Conservation (phyloP, 2,888 invertebrate genomes). For the Cyclophora albipunctata region DNA sequence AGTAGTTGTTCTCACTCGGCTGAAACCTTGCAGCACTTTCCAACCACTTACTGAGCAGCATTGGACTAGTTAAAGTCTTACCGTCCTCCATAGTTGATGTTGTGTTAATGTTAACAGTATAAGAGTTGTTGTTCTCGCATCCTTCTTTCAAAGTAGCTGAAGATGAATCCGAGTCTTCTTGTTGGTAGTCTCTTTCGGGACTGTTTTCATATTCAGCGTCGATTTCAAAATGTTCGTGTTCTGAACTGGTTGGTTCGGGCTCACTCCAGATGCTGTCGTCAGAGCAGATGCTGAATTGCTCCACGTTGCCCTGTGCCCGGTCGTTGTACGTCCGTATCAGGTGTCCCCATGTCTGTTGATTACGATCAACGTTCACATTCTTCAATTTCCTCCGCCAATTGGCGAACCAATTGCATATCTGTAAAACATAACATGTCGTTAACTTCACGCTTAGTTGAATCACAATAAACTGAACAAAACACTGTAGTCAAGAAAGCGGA, state of each 20-base stretch:
- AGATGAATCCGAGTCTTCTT: slow-evolving; percentile 48
- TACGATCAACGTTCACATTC: slow-evolving; percentile 81
- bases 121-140: slow-evolving; percentile 55
- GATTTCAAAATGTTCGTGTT: slow-evolving; percentile 36
- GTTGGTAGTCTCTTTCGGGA: slow-evolving; percentile 43
- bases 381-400: slow-evolving; percentile 87
- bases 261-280: slow-evolving; percentile 88
- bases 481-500: slow-evolving; percentile 54
- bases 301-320: slow-evolving; percentile 85
- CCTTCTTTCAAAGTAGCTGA: slow-evolving; percentile 39
- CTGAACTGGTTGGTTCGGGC: slow-evolving; percentile 54
- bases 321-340: slow-evolving; percentile 83
- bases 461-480: slow-evolving; percentile 27
- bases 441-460: background rate
- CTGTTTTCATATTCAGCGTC: slow-evolving; percentile 41
- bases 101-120: slow-evolving; percentile 24
- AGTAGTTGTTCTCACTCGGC: slow-evolving; percentile 82
- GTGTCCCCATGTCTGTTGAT: slow-evolving; percentile 83
- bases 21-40: slow-evolving; percentile 84
- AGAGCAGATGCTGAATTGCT: slow-evolving; percentile 86
- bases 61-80: slow-evolving; percentile 66
- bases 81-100: slow-evolving; percentile 22
- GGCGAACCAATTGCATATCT: slow-evolving; percentile 89
- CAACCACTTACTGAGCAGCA: slow-evolving; percentile 83
- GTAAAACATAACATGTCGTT: slow-evolving; percentile 21